Conservation (phyloP, 2,888 invertebrate genomes). For the Augochlorella aurata region DNA sequence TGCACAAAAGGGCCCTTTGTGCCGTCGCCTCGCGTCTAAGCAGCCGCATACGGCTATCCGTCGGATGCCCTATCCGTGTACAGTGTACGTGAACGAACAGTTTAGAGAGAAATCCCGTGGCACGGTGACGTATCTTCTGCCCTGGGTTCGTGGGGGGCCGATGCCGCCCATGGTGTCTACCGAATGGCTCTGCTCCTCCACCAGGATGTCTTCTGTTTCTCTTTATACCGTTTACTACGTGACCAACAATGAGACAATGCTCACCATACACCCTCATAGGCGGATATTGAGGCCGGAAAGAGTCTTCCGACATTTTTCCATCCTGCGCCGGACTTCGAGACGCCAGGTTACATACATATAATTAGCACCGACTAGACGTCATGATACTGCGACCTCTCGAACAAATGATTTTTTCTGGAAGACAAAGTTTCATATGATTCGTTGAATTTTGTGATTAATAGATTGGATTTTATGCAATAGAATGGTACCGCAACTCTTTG, state of each 20-base stretch:
- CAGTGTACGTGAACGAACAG: conserved; percentile 42
- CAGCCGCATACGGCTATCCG: conserved; percentile 61
- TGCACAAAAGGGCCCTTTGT: conserved; percentile 78
- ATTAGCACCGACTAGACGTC: background rate
- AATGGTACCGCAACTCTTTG: too few relatives aligned
- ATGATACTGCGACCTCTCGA: background rate
- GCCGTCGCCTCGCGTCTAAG: conserved; percentile 67
- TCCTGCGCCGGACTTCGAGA: background rate
- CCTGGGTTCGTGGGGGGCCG: conserved; percentile 74
- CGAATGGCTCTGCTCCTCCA: conserved; percentile 39
- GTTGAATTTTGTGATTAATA: background rate
- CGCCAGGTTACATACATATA: background rate
- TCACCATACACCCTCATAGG: conserved; percentile 11
- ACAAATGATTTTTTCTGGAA: background rate
- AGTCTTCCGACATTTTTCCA: conserved; percentile 13
- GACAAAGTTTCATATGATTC: background rate
- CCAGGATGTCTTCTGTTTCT: conserved; percentile 51
- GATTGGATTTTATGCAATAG: background rate
- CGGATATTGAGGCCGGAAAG: conserved; percentile 33
- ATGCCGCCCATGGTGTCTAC: conserved; percentile 73
- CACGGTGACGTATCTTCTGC: conserved; percentile 57
- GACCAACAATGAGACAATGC: conserved; percentile 28
- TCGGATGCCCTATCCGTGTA: conserved; percentile 62
- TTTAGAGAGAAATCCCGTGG: conserved; percentile 73
- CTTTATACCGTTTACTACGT: conserved; percentile 38